Evolutionary conservation across 2,888 invertebrate species (phyloP).

Genomic region (Himalopsyche japonica): DNA sequence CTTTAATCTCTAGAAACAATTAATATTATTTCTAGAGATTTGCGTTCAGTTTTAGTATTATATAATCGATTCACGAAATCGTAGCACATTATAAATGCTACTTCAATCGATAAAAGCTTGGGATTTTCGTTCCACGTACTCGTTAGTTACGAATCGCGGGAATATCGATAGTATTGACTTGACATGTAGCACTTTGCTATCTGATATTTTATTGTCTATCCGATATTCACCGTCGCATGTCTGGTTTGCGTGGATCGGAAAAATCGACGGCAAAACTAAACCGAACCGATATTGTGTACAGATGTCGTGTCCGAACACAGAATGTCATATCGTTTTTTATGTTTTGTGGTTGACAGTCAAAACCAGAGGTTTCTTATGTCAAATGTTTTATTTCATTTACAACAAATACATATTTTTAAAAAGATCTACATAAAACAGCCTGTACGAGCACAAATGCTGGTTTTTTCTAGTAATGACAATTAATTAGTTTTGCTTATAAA

Average conservation of each 20-base stretch:
- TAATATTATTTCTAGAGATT: too few relatives aligned
- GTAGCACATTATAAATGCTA: neutral
- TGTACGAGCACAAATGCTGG: too few relatives aligned
- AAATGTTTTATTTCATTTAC: too few relatives aligned
- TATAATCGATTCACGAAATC: too few relatives aligned
- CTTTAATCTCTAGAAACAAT: too few relatives aligned
- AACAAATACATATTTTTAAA: too few relatives aligned
- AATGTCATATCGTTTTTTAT: neutral
- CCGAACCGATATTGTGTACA: neutral
- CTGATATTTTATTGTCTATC: neutral
- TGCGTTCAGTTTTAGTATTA: too few relatives aligned
- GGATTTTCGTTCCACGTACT: neutral
- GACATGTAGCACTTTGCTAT: neutral
- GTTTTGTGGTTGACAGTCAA: neutral
- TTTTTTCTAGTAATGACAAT: too few relatives aligned
- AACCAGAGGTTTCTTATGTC: neutral
- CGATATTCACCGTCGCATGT: neutral
- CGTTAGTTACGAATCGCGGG: neutral
- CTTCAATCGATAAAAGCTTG: neutral
- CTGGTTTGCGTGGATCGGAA: neutral
- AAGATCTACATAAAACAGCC: too few relatives aligned
- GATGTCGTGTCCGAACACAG: neutral
- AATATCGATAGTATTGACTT: neutral
- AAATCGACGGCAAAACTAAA: neutral
- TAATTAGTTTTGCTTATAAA: too few relatives aligned